These are phyloP conservation scores for Piscicola geometra DNA, from an alignment of 2,888 invertebrate genomes.

Conservation along the genomic window DNA sequence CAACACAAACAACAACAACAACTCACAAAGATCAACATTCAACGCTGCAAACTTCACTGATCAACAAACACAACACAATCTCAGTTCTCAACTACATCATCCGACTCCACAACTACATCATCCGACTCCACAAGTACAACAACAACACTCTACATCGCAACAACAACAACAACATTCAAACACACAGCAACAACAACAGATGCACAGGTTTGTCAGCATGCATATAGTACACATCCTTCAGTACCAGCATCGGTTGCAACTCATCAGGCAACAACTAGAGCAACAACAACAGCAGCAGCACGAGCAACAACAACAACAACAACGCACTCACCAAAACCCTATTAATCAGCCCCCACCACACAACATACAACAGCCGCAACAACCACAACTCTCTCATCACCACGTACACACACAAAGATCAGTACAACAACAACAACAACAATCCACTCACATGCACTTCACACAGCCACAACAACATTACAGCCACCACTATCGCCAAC, in stretches of 20 bases:
- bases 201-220: slow-evolving; percentile 11
- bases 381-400: too few species aligned
- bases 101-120: too few species aligned
- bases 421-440: too few species aligned
- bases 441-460: not conserved
- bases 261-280: slow-evolving; percentile 10
- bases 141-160: not conserved
- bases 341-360: not conserved
- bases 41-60: slow-evolving; percentile 7
- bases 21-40: not conserved
- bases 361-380: too few species aligned
- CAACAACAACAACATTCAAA: not conserved
- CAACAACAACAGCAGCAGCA: not conserved
- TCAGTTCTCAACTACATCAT: too few species aligned
- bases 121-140: too few species aligned
- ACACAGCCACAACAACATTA: not conserved
- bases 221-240: slow-evolving; percentile 4
- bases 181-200: slow-evolving; percentile 12
- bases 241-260: slow-evolving; percentile 4
- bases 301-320: not conserved
- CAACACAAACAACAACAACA: not conserved
- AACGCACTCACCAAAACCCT: not conserved
- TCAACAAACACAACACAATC: not conserved
- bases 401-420: too few species aligned
- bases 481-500: not conserved